Conservation (phyloP, 2,888 invertebrate species). For the Euproctis similis region DNA sequence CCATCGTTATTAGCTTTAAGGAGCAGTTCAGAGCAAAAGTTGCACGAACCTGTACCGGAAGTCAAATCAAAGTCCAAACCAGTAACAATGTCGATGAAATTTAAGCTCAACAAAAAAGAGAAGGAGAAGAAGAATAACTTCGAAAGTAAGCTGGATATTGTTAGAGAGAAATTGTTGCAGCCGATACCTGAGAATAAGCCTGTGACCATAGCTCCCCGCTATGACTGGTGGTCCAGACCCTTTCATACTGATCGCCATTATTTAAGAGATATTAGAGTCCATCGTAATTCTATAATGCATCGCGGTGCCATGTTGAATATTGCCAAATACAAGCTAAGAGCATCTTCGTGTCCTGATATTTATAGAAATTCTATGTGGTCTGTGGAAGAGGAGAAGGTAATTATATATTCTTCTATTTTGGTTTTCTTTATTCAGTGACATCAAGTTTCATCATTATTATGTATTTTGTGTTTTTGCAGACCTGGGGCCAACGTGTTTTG, state of each 20-base stretch:
- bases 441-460: background rate
- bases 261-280: slow-evolving; percentile 81
- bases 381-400: slow-evolving; percentile 82
- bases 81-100: slow-evolving; percentile 79
- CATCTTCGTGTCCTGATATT: slow-evolving; percentile 95
- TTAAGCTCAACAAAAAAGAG: slow-evolving; percentile 58
- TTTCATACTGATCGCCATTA: slow-evolving; percentile 79
- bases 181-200: slow-evolving; percentile 63
- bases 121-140: slow-evolving; percentile 47
- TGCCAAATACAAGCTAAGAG: slow-evolving; percentile 86
- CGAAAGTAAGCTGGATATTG: slow-evolving; percentile 56
- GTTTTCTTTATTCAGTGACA: too few relatives aligned
- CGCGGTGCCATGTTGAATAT: slow-evolving; percentile 91
- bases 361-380: slow-evolving; percentile 91
- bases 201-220: slow-evolving; percentile 44
- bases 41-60: slow-evolving; percentile 51
- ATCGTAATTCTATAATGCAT: slow-evolving; percentile 90
- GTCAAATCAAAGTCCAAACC: slow-evolving; percentile 64
- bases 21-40: slow-evolving; percentile 79
- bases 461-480: slow-evolving; percentile 65
- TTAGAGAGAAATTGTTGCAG: slow-evolving; percentile 54
- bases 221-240: slow-evolving; percentile 67
- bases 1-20: slow-evolving; percentile 79
- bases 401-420: slow-evolving; percentile 6
- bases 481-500: slow-evolving; percentile 81